Conservation (phyloP, 2,113 vertebrate genomes). For the crab-eating macaque (Macaca fascicularis) region T2T-MFA8v1.1 NC_088379.1:67081501-67082000, state of each 20-base stretch:
- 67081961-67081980: not conserved
- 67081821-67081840: not conserved
- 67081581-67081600: too few relatives aligned
- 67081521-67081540: slow-evolving; percentile 16
- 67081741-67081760: not conserved
- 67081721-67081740: not conserved
- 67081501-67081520: not conserved
- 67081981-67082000: not conserved
- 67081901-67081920: not conserved
- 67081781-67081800: not conserved
- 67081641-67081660: too few relatives aligned
- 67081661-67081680: too few relatives aligned
- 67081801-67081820: not conserved
- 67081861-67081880: not conserved
- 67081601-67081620: too few relatives aligned
- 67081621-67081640: too few relatives aligned
- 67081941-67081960: not conserved
- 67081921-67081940: not conserved
- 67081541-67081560: not conserved
- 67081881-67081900: not conserved
- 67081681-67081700: too few relatives aligned
- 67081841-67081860: not conserved
- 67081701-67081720: not conserved
- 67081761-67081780: not conserved
- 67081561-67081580: not conserved